Conservation (phyloP, 2,113 vertebrate genomes). For the Australoheros scitulus region DNA sequence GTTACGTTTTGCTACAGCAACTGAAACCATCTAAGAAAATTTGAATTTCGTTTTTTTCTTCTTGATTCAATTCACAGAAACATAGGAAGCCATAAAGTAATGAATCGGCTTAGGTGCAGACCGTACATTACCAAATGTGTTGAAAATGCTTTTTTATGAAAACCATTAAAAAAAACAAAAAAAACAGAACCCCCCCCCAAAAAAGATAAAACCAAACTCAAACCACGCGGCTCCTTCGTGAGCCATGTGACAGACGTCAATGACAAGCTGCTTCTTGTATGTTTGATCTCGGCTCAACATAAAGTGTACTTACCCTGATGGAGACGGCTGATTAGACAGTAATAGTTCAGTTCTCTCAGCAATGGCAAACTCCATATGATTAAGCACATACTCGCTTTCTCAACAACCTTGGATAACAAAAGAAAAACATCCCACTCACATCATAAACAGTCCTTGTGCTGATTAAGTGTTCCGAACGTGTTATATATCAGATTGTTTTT, state of each 20-base stretch:
- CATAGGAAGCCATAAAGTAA: background rate
- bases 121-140: background rate
- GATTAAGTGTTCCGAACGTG: constrained; percentile 49
- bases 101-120: background rate
- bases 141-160: background rate
- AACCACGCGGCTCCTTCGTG: background rate
- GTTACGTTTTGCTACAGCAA: too few relatives aligned
- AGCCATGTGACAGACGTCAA: constrained; percentile 31
- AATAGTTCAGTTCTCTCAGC: constrained; percentile 14
- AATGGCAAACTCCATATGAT: constrained; percentile 20
- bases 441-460: constrained; percentile 56
- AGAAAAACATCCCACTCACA: constrained; percentile 63
- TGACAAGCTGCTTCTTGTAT: constrained; percentile 26
- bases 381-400: constrained; percentile 2
- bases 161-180: background rate
- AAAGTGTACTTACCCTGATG: constrained; percentile 31
- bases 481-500: constrained; percentile 34
- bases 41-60: accelerated
- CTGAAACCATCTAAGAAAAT: too few relatives aligned
- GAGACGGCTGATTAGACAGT: constrained; percentile 26
- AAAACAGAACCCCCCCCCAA: background rate
- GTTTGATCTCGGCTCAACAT: constrained; percentile 15
- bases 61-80: background rate
- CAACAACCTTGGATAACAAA: constrained; percentile 48
- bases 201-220: background rate